These are phyloP conservation scores for Leptinotarsa defecta DNA, from an alignment of 1,140 invertebrate species.

Conservation along the genomic window DNA sequence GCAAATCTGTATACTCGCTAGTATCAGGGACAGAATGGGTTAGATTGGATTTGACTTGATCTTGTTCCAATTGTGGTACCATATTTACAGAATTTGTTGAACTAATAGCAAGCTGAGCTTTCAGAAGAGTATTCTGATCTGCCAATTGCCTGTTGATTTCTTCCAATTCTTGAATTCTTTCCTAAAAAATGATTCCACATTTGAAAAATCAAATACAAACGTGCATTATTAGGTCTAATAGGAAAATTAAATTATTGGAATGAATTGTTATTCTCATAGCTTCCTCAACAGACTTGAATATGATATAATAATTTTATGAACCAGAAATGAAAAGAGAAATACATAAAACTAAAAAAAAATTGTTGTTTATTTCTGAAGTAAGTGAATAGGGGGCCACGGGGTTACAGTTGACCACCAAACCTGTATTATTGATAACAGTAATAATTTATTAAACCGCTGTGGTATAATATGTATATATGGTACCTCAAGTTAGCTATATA, in stretches of 20 bases:
- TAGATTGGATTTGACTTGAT: conserved; percentile 36
- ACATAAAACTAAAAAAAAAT: too few relatives aligned
- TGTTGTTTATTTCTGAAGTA: too few relatives aligned
- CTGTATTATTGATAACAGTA: too few relatives aligned
- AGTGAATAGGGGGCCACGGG: too few relatives aligned
- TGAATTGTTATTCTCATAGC: too few relatives aligned
- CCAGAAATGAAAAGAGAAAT: too few relatives aligned
- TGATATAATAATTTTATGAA: too few relatives aligned
- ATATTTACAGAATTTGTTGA: conserved; percentile 40
- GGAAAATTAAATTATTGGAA: not conserved
- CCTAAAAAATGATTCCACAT: conserved; percentile 55
- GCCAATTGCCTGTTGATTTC: conserved; percentile 75
- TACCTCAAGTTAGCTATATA: too few relatives aligned
- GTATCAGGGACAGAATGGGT: conserved; percentile 26
- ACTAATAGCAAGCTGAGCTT: conserved; percentile 68
- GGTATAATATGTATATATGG: too few relatives aligned
- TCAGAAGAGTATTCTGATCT: conserved; percentile 86
- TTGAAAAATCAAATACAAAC: conserved; percentile 11
- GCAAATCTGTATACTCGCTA: conserved; percentile 13
- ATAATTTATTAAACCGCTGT: too few relatives aligned
- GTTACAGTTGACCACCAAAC: too few relatives aligned
- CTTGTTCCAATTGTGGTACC: conserved; percentile 17
- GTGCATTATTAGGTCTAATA: not conserved
- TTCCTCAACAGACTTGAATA: too few relatives aligned
- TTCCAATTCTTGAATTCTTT: conserved; percentile 72